Evolutionary conservation across 2,888 invertebrate species (phyloP), one percentile per base, ranked within the genome.

Genomic region (Hedya salicella): DNA sequence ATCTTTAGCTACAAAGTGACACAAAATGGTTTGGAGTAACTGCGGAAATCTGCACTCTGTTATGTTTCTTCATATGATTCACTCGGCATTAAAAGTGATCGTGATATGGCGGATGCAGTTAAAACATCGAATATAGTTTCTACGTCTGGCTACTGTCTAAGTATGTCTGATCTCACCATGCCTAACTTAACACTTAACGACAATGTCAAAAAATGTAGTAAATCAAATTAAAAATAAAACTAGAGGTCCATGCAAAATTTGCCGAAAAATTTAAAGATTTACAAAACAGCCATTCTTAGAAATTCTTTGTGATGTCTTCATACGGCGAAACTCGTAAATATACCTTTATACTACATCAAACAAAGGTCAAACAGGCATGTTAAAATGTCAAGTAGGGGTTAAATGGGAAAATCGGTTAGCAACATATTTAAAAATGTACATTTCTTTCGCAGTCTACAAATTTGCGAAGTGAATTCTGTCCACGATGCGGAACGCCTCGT

Each of bases 381-480:
- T n/a, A 2, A 52, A 59, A 44, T 59, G 65, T 56, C 65, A 46
- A 39, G 19, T 32, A 32, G 49, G 56, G 42, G 25, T 16, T n/a
- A 50, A 36, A 39, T 36, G 32, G n/a, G 16, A 57, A 17, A 46
- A 57, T 30, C 44, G n/a, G 25, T 39, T 42, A 11, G 4, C 13
- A 32, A 40, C 19, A 52, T 32, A 49, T n/a, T 52, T 19, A 44
- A 30, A 62, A 30, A 21, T n/a, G n/a, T 1, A 19, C 13, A 40
- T 44, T 32, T 11, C 21, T 9, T 61, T 52, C 40, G 50, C n/a
- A 32, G 52, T 52, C 50, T n/a, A 30, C 13, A 50, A 50, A 42
- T 42, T 52, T 17, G 11, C 16, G 11, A 48, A 5, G 46, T 25
- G 25, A 25, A 6, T 25, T 11, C 36, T 11, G 1, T 36, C 9